A percentile compares a stretch with the other conserved stretches of the same genome.
phyloP scores from a whole-genome alignment of 92 coral and sea anemone species.

The Montipora capitata region DNA sequence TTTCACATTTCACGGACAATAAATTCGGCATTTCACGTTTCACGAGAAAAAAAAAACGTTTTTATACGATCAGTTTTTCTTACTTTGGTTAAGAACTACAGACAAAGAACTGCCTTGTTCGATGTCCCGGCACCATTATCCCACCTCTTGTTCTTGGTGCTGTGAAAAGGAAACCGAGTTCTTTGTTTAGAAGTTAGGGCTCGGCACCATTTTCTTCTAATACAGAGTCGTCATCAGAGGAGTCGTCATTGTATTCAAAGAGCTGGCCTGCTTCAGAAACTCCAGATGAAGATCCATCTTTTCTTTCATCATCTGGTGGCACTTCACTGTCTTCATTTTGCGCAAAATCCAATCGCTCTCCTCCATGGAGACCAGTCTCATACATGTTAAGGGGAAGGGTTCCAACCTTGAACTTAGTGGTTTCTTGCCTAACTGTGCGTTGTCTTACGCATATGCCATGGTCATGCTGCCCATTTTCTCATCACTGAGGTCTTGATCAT shows the following conservation, averaged over 20 bases:
- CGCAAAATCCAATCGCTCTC: not conserved
- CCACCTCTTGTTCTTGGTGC: slow-evolving; percentile 25
- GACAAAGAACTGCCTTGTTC: slow-evolving; percentile 9
- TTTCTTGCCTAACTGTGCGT: slow-evolving; percentile 43
- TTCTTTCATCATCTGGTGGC: not conserved
- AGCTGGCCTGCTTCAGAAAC: not conserved
- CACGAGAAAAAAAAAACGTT: not conserved
- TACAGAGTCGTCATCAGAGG: slow-evolving; percentile 2
- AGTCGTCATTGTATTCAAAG: slow-evolving; percentile 17
- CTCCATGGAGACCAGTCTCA: not conserved
- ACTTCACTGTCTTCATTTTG: not conserved
- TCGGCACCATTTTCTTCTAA: slow-evolving; percentile 25
- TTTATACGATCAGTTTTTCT: not conserved
- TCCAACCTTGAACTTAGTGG: slow-evolving; percentile 46
- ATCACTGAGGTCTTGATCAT: slow-evolving; percentile 25
- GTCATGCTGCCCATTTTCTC: slow-evolving; percentile 30
- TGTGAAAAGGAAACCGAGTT: slow-evolving; percentile 34
- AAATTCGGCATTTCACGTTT: not conserved
- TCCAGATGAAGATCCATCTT: not conserved
- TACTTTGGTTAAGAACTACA: slow-evolving; percentile 23
- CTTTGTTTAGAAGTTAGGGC: slow-evolving; percentile 26
- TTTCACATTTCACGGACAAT: not conserved
- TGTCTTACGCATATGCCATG: slow-evolving; percentile 29
- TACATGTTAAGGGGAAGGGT: slow-evolving; percentile 48
- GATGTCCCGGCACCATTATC: slow-evolving; percentile 38